Conservation (phyloP, 2,113 vertebrate species). For the Sinocyclocheilus grahami region DNA sequence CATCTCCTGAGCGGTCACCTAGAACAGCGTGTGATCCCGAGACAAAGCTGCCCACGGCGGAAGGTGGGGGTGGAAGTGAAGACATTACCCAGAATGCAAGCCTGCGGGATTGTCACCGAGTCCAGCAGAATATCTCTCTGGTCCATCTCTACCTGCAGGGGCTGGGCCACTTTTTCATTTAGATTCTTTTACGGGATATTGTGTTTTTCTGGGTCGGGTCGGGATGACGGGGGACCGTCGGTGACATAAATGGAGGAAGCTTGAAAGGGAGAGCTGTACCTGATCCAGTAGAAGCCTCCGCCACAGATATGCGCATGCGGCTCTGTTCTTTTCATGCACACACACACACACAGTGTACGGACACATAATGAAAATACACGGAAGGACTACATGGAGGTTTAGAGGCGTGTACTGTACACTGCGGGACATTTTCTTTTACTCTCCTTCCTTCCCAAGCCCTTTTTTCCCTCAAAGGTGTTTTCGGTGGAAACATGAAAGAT, state of each 20-base stretch:
- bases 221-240: constrained; percentile 85
- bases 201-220: constrained; percentile 89
- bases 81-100: constrained; percentile 92
- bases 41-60: constrained; percentile 91
- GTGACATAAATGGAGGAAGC: constrained; percentile 91
- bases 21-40: constrained; percentile 95
- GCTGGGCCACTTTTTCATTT: constrained; percentile 95
- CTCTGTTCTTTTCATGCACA: not conserved
- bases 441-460: constrained; percentile 68
- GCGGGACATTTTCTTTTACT: constrained; percentile 82
- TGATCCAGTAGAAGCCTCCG: constrained; percentile 56
- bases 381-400: constrained; percentile 83
- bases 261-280: constrained; percentile 94
- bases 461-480: constrained; percentile 81
- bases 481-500: constrained; percentile 86
- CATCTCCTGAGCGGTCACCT: constrained; percentile 91
- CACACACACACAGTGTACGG: not conserved
- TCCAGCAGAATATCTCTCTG: constrained; percentile 91
- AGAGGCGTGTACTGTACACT: constrained; percentile 80
- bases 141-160: constrained; percentile 83
- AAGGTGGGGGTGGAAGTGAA: constrained; percentile 87
- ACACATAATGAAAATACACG: constrained; percentile 74
- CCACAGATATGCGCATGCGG: not conserved
- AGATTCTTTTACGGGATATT: constrained; percentile 95
- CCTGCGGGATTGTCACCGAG: constrained; percentile 91